phyloP scores from a whole-genome alignment of 2,797 vertebrate species.

The Gallirallus australis region DNA sequence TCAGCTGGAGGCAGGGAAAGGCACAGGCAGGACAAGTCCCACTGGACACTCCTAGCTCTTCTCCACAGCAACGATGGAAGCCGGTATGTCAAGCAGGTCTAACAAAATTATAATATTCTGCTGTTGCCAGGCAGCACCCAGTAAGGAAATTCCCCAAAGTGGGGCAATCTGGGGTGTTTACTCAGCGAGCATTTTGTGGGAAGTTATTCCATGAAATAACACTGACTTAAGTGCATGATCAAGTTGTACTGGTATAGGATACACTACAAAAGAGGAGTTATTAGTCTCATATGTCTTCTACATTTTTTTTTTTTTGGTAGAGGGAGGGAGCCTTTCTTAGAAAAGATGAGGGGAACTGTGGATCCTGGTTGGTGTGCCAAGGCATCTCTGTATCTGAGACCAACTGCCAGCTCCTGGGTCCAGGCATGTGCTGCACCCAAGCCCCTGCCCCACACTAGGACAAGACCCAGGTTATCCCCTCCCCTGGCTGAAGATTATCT shows the following conservation, averaged over 20 bases:
- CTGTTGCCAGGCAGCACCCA: not conserved
- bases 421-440: not conserved
- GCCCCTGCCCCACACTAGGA: accelerated
- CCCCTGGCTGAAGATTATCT: not conserved
- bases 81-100: accelerated
- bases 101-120: not conserved
- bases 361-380: not conserved
- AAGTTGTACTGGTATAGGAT: not conserved
- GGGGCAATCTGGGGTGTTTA: not conserved
- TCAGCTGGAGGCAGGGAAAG: not conserved
- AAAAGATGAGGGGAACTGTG: not conserved
- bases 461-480: not conserved
- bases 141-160: not conserved
- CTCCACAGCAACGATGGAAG: not conserved
- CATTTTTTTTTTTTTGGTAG: no score
- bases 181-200: not conserved
- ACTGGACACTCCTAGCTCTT: not conserved
- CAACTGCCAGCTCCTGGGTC: not conserved
- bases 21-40: not conserved
- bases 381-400: not conserved
- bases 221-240: not conserved
- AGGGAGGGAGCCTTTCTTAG: not conserved
- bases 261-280: not conserved
- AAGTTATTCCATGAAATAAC: not conserved
- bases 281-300: not conserved